Percentiles rank a stretch among this genome's conserved stretches.
Evolutionary conservation across 1,140 invertebrate genomes (phyloP).

Genomic region (Druon quercuslanigerum): DNA sequence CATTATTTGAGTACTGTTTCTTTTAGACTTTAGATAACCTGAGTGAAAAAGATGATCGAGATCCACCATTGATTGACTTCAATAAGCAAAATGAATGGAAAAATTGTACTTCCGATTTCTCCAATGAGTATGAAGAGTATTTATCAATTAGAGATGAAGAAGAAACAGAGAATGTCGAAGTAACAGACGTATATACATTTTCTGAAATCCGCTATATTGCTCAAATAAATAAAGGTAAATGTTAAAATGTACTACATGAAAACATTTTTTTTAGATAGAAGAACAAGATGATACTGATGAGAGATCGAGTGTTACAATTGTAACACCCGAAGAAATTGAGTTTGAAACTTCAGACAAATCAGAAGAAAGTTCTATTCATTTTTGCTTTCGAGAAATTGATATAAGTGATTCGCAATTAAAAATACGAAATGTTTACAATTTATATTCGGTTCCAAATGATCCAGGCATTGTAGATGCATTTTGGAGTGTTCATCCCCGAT

Average conservation of each 20-base stretch:
- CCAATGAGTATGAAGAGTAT: no score
- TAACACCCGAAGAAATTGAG: neutral
- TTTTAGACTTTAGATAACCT: no score
- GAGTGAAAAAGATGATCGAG: no score
- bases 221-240: neutral
- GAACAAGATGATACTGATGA: neutral
- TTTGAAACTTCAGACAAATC: neutral
- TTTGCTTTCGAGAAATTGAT: slow-evolving; percentile 29
- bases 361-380: neutral
- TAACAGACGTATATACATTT: no score
- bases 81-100: no score
- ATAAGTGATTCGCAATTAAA: slow-evolving; percentile 32
- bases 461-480: slow-evolving; percentile 57
- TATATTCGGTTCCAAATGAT: slow-evolving; percentile 54
- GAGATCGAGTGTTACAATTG: neutral
- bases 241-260: neutral
- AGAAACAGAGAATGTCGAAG: no score
- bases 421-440: slow-evolving; percentile 36
- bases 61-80: no score
- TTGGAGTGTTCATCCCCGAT: slow-evolving; percentile 49
- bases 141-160: no score
- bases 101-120: no score
- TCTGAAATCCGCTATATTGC: no score
- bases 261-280: slow-evolving; percentile 5
- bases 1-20: no score